These are phyloP conservation scores for Phenganax marumi DNA, from an alignment of 92 coral and sea anemone species.

Conservation along the genomic window DNA sequence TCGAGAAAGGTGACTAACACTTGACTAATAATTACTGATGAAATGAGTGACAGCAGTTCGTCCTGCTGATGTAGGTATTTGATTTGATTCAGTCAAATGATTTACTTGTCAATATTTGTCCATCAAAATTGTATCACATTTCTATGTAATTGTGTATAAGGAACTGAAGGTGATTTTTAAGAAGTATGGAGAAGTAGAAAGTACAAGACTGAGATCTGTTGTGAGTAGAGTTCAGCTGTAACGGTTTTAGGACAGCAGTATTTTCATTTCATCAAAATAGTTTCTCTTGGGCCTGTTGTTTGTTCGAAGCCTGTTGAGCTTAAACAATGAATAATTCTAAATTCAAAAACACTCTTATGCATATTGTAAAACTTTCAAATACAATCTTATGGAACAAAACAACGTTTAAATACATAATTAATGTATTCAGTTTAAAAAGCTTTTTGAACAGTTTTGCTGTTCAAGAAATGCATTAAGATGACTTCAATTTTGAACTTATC, in stretches of 20 bases:
- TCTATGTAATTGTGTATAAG: constrained; percentile 29
- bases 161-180: constrained; percentile 73
- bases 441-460: neutral
- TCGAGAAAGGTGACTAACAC: constrained; percentile 66
- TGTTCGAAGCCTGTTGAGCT: too few species aligned
- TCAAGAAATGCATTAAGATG: neutral
- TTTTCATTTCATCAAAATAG: neutral
- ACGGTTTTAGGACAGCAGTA: neutral
- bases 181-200: constrained; percentile 85
- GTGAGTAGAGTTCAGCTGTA: constrained; percentile 56
- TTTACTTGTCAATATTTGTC: constrained; percentile 1
- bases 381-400: too few species aligned
- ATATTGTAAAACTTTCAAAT: too few species aligned
- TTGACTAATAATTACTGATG: neutral
- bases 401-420: neutral
- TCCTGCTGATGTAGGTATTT: too few species aligned
- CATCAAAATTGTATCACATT: too few species aligned
- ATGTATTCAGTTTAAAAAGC: neutral
- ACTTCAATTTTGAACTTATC: neutral
- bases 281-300: neutral
- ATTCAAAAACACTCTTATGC: too few species aligned
- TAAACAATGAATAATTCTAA: too few species aligned
- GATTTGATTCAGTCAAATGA: neutral
- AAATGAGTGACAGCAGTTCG: neutral
- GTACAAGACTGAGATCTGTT: constrained; percentile 88